phyloP scores from a whole-genome alignment of 2,113 vertebrate species.

The Tragelaphus scriptus region DNA sequence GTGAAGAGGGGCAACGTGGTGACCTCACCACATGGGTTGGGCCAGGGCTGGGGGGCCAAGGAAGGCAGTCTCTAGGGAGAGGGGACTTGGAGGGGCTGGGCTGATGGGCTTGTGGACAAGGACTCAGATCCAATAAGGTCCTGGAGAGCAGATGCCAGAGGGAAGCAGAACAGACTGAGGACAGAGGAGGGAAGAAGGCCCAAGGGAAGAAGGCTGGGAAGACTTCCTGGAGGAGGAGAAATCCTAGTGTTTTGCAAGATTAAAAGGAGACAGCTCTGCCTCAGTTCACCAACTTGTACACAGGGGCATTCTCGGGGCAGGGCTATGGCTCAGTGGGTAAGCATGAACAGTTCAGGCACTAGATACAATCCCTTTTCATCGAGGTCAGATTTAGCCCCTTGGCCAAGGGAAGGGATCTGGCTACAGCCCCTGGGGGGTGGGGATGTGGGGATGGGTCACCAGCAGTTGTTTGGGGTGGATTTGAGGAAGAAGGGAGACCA shows the following conservation, averaged over 20 bases:
- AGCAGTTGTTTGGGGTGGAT: neutral
- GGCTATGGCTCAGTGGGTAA: neutral
- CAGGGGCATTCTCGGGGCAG: neutral
- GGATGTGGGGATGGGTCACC: neutral
- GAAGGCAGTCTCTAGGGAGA: neutral
- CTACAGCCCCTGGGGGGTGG: neutral
- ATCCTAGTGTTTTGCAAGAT: neutral
- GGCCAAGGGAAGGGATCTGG: neutral
- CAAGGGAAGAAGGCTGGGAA: no score
- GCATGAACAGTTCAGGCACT: neutral
- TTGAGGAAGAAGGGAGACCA: neutral
- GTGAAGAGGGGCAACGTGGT: neutral
- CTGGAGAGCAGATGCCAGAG: neutral
- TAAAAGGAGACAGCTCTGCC: neutral
- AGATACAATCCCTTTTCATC: neutral
- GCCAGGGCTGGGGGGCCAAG: neutral
- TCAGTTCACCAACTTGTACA: neutral
- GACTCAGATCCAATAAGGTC: neutral
- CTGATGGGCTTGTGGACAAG: neutral
- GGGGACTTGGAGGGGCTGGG: neutral
- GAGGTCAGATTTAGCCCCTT: neutral
- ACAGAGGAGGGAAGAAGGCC: neutral
- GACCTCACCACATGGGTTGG: neutral
- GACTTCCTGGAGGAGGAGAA: neutral
- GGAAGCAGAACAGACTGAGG: neutral